Evolutionary conservation across 1,140 invertebrate species (phyloP).

Genomic region (Drosophila sulfurigaster): DNA sequence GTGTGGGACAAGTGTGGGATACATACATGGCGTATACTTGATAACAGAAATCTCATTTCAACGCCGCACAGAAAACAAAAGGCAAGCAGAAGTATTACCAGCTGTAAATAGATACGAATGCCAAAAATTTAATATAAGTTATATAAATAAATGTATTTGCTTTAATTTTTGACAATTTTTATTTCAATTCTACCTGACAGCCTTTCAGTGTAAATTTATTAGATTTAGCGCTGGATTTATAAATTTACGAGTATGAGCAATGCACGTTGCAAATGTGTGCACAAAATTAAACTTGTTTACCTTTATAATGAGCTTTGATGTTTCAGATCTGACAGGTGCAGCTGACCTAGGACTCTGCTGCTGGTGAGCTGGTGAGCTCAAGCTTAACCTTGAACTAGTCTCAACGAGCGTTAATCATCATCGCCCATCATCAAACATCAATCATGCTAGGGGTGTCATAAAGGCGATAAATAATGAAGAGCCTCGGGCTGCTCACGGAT

Average conservation of each 20-base stretch:
- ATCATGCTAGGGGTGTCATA: slow-evolving; percentile 33
- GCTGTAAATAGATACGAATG: background rate
- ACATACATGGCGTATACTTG: slow-evolving; percentile 64
- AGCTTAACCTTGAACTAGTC: background rate
- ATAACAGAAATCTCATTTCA: slow-evolving; percentile 71
- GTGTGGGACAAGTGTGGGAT: slow-evolving; percentile 2
- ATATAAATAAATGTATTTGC: too few species aligned
- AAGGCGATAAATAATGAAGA: background rate
- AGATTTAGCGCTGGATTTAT: too few species aligned
- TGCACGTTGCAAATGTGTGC: slow-evolving; percentile 44
- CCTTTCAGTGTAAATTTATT: too few species aligned
- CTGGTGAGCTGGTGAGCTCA: background rate
- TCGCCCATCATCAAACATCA: slow-evolving; percentile 6
- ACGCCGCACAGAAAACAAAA: slow-evolving; percentile 51
- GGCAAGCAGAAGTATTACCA: background rate
- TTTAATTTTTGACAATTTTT: too few species aligned
- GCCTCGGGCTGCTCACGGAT: too few species aligned
- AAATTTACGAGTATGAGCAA: too few species aligned
- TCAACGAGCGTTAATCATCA: slow-evolving; percentile 8
- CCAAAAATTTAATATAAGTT: too few species aligned
- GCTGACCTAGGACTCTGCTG: background rate
- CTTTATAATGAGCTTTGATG: slow-evolving; percentile 44
- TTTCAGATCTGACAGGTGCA: slow-evolving; percentile 24
- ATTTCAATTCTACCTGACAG: too few species aligned
- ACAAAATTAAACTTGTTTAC: slow-evolving; percentile 50